These are phyloP conservation scores for Rhopalosiphum nymphaeae DNA, from an alignment of 2,888 invertebrate species.

Conservation along the genomic window DNA sequence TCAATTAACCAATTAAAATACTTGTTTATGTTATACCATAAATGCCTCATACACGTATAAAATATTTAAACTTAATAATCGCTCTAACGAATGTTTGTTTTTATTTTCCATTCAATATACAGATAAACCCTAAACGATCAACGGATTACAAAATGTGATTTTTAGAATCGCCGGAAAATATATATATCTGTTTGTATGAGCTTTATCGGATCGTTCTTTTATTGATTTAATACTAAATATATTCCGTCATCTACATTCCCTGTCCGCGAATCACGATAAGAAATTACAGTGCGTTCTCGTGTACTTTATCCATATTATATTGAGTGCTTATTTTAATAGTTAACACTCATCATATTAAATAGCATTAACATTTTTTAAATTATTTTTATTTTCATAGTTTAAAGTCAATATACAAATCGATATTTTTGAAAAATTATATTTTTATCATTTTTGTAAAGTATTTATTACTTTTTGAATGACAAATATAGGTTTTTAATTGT, in stretches of 20 bases:
- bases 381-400: background rate
- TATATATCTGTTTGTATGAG: background rate
- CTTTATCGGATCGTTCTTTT: background rate
- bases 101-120: background rate
- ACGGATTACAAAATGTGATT: slow-evolving; percentile 1
- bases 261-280: background rate
- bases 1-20: background rate
- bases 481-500: background rate
- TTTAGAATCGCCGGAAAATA: background rate
- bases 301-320: background rate
- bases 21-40: background rate
- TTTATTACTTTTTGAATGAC: background rate
- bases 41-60: background rate
- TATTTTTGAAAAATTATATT: background rate
- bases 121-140: background rate
- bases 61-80: background rate
- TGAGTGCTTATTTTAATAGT: background rate
- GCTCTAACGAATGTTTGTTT: background rate
- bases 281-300: background rate
- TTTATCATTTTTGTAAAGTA: background rate
- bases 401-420: background rate
- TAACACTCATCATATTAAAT: background rate
- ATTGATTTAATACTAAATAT: background rate
- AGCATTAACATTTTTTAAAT: background rate
- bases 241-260: background rate